Conservation (phyloP, 2,797 vertebrate genomes). For the Anniella stebbinsi region DNA sequence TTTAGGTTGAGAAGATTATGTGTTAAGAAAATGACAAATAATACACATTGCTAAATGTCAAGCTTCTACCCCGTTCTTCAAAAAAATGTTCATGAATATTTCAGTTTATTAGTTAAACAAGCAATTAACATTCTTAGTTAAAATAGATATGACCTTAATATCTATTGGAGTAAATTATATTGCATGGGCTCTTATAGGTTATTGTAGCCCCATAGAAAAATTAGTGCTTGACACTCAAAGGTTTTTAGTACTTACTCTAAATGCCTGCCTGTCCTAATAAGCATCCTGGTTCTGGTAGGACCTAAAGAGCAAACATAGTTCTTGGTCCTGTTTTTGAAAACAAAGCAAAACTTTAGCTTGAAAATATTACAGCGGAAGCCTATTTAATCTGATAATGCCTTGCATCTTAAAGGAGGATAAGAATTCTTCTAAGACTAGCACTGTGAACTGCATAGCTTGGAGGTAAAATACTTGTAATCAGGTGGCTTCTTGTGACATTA, state of each 20-base stretch:
- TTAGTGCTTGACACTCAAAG: no score
- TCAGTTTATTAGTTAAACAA: background rate
- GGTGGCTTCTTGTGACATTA: background rate
- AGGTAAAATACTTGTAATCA: background rate
- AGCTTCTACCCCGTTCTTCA: background rate
- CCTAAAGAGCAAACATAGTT: slow-evolving; percentile 3
- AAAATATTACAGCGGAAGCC: slow-evolving; percentile 18
- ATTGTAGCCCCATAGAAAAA: background rate
- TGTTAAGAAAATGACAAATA: slow-evolving; percentile 4
- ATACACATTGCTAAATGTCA: background rate
- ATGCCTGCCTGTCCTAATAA: background rate
- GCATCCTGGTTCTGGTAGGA: background rate
- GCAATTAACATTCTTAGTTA: background rate
- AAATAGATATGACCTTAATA: background rate
- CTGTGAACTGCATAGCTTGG: background rate
- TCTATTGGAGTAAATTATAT: background rate
- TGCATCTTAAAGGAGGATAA: background rate
- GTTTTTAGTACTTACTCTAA: background rate
- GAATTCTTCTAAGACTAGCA: background rate
- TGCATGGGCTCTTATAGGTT: background rate
- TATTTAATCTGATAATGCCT: slow-evolving; percentile 12
- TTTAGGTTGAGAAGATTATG: background rate
- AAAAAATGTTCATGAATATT: background rate
- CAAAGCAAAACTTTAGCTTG: background rate
- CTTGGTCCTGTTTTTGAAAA: background rate